phyloP scores from a whole-genome alignment of 2,888 invertebrate genomes.

The Pachydiplax longipennis region DNA sequence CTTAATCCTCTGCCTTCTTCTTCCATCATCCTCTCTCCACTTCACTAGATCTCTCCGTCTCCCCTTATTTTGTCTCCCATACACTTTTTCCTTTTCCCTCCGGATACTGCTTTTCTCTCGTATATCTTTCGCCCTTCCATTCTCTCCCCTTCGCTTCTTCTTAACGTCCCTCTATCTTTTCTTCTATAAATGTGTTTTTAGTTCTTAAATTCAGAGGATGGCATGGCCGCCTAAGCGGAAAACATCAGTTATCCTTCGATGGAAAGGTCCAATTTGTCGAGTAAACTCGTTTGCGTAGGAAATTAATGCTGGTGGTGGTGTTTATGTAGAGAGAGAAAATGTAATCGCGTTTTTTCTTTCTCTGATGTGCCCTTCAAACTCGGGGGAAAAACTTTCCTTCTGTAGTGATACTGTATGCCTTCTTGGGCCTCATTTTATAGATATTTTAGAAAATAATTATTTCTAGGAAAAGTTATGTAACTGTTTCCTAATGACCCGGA shows the following conservation, averaged over 20 bases:
- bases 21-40: neutral
- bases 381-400: too few species aligned
- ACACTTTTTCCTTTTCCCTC: neutral
- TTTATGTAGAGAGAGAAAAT: neutral
- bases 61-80: neutral
- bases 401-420: too few species aligned
- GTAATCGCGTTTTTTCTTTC: neutral
- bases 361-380: neutral
- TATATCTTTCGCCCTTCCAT: neutral
- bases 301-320: neutral
- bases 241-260: neutral
- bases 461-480: too few species aligned
- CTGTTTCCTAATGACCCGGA: too few species aligned
- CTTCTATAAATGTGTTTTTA: neutral
- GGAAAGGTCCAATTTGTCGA: neutral
- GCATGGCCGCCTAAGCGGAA: neutral
- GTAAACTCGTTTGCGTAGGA: neutral
- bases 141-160: neutral
- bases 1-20: neutral
- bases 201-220: neutral
- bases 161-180: neutral
- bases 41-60: neutral
- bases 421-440: too few species aligned
- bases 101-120: neutral
- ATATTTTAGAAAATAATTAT: too few species aligned